Evolutionary conservation across 2,113 vertebrate genomes (phyloP).

Genomic region (Piprites chloris): DNA sequence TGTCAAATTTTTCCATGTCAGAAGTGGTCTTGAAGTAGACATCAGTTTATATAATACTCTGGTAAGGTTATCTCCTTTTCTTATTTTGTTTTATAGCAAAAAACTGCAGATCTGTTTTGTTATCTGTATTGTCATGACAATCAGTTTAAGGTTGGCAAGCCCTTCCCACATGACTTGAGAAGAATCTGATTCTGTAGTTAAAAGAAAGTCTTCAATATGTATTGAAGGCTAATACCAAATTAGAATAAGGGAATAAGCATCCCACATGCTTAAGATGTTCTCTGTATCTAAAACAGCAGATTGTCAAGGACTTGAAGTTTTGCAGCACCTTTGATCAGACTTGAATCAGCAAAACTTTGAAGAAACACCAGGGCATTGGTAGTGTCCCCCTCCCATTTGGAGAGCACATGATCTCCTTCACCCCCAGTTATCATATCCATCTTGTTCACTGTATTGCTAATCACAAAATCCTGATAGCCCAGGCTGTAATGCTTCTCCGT

Average conservation of each 20-base stretch:
- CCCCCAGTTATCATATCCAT: conserved; percentile 85
- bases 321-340: conserved; percentile 82
- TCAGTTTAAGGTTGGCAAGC: too few relatives aligned
- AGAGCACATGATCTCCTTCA: conserved; percentile 74
- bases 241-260: conserved; percentile 80
- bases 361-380: conserved; percentile 67
- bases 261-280: conserved; percentile 87
- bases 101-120: background rate
- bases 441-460: conserved; percentile 70
- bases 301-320: conserved; percentile 86
- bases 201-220: conserved; percentile 84
- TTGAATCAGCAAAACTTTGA: conserved; percentile 71
- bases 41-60: conserved; percentile 96
- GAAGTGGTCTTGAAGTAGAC: conserved; percentile 91
- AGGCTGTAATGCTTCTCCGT: conserved; percentile 78
- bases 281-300: conserved; percentile 85
- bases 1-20: conserved; percentile 90
- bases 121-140: too few relatives aligned
- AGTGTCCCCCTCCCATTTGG: conserved; percentile 81
- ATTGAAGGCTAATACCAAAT: conserved; percentile 83
- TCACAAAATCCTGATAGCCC: conserved; percentile 77
- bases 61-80: conserved; percentile 70
- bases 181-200: conserved; percentile 86
- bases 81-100: background rate
- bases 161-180: conserved; percentile 74